Evolutionary conservation across 2,888 invertebrate species (phyloP).

Genomic region (Reticulitermes lucifugus): DNA sequence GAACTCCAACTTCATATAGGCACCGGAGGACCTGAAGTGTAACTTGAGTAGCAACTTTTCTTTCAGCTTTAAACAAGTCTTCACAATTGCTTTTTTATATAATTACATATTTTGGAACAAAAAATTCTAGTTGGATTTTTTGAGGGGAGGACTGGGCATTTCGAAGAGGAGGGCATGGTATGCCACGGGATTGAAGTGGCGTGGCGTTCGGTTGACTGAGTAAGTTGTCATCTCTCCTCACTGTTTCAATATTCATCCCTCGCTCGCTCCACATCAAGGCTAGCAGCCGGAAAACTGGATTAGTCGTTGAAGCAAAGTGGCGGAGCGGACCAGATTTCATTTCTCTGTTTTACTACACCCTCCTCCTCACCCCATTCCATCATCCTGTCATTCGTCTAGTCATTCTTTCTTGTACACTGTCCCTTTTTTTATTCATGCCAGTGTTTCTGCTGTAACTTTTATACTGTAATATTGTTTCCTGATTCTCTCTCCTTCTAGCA

Average conservation of each 20-base stretch:
- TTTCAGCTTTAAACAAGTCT: conserved; percentile 3
- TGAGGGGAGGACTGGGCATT: not conserved
- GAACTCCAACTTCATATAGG: too few relatives aligned
- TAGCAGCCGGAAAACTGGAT: conserved; percentile 55
- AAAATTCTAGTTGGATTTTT: not conserved
- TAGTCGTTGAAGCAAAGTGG: conserved; percentile 54
- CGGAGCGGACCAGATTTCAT: conserved; percentile 53
- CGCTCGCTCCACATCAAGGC: conserved; percentile 10
- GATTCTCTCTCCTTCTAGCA: not conserved
- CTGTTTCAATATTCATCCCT: conserved; percentile 46
- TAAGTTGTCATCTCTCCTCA: conserved; percentile 44
- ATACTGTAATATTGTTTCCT: conserved; percentile 27
- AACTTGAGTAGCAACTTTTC: not conserved
- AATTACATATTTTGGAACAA: conserved; percentile 34
- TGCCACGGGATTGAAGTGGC: conserved; percentile 34
- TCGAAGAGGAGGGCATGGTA: not conserved
- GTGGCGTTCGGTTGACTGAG: conserved; percentile 38
- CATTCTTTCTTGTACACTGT: conserved; percentile 6
- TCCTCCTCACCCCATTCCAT: not conserved
- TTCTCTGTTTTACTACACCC: conserved; percentile 8
- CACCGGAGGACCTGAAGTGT: not conserved
- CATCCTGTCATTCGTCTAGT: conserved; percentile 10
- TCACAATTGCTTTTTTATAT: conserved; percentile 13
- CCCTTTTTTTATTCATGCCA: conserved; percentile 1
- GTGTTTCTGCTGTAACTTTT: conserved; percentile 21